Conservation (phyloP, 2,888 invertebrate genomes). For the Chorisops tibialis region DNA sequence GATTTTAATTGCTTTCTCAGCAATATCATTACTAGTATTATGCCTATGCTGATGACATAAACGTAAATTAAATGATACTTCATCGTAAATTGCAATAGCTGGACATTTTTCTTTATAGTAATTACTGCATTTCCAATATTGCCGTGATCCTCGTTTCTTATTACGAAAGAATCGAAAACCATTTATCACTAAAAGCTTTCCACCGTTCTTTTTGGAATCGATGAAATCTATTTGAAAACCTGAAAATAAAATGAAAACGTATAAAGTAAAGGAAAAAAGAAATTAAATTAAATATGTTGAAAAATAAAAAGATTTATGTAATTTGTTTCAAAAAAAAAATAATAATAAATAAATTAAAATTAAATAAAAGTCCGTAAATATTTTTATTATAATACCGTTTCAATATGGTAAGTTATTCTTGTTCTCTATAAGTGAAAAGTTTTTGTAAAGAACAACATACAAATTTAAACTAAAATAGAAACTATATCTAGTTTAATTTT, state of each 20-base stretch:
- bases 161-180: slow-evolving; percentile 52
- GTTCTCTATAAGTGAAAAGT: not conserved
- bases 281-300: too few relatives aligned
- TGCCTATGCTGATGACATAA: slow-evolving; percentile 51
- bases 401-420: not conserved
- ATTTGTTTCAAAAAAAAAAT: too few relatives aligned
- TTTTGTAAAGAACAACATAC: too few relatives aligned
- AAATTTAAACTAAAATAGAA: too few relatives aligned
- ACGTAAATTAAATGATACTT: slow-evolving; percentile 45
- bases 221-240: slow-evolving; percentile 51
- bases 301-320: too few relatives aligned
- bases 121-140: slow-evolving; percentile 53
- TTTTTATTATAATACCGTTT: not conserved
- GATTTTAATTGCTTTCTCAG: slow-evolving; percentile 43
- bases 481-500: too few relatives aligned
- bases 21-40: slow-evolving; percentile 47
- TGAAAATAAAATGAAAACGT: slow-evolving; percentile 35
- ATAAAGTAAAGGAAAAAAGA: too few relatives aligned
- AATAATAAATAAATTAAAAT: too few relatives aligned
- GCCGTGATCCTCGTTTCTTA: slow-evolving; percentile 49
- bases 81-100: slow-evolving; percentile 51
- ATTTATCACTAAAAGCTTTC: slow-evolving; percentile 50
- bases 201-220: slow-evolving; percentile 52
- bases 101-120: slow-evolving; percentile 53
- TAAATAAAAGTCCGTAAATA: not conserved